Evolutionary conservation across 2,888 invertebrate species (phyloP).

Genomic region (Bombyx huttoni): DNA sequence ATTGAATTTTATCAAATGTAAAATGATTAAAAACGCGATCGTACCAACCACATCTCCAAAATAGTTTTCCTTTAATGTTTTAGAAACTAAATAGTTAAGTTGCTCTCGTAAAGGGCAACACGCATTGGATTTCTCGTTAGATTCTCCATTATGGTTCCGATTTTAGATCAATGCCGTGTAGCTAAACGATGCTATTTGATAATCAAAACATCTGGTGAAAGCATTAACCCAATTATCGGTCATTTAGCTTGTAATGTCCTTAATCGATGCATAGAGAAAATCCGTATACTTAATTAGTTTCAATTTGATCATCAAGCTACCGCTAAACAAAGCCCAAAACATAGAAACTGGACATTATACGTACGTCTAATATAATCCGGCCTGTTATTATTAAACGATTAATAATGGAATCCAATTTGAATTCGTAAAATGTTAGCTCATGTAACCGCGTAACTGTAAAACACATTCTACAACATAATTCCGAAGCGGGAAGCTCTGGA

Average conservation of each 20-base stretch:
- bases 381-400: background rate
- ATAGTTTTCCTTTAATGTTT: too few relatives aligned
- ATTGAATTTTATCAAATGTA: too few relatives aligned
- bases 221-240: background rate
- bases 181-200: background rate
- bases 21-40: too few relatives aligned
- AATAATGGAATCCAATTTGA: background rate
- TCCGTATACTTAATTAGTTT: background rate
- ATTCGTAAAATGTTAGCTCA: background rate
- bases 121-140: too few relatives aligned
- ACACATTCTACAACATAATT: constrained; percentile 53
- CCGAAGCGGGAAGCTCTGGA: constrained; percentile 52
- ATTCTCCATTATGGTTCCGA: too few relatives aligned
- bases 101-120: too few relatives aligned
- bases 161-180: too few relatives aligned
- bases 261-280: background rate
- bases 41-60: too few relatives aligned
- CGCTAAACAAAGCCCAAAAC: background rate
- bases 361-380: background rate
- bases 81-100: too few relatives aligned
- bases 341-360: background rate
- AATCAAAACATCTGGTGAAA: background rate
- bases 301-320: background rate
- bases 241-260: background rate
- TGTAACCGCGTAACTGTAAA: constrained; percentile 40